Base-by-base conservation (phyloP, 2,797 vertebrate species). In the Ispidina picta region DNA sequence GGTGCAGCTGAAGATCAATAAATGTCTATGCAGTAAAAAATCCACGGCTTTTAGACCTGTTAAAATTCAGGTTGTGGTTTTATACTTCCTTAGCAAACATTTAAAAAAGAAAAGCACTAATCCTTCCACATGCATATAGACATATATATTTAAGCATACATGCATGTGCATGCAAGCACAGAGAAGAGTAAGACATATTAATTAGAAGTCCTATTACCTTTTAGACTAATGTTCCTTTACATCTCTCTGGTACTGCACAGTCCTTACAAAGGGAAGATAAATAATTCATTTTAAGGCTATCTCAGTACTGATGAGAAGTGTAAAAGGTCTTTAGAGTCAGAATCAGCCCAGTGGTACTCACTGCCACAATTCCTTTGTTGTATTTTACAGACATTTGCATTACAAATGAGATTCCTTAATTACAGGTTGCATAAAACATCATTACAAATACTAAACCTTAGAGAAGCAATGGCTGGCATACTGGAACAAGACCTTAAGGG, bases 391-490 rank as follows among this genome's bases (percentile, higher is more conserved):
- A 54, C 31, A 94, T 76, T 35, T 92, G 71, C 69, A 91, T 89
- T 95, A 93, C 83, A 96, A 91, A 94, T 75, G 29, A 85, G 68
- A 90, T 73, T 41, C 44, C 70, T 93, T 93, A 92, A 91, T 90
- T 92, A 93, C 83, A 88, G 60, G 70, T 76, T 94, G 83, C 64
- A 95, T 85, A 93, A 95, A 95, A 87, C 82, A 83, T 62, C 35
- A 69, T 62, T 94, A 83, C 76, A 94, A 92, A 91, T 82, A 95
- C 28, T 71, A 80, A 94, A 82, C 73, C 78, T 51, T 35, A 91
- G 43, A 63, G n/a, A 72, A 90, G 72, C 76, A 87, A 44, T 33
- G 69, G 46, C 63, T 93, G 84, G 52, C 63, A 81, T 43, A 77
- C 6, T 86, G 78, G 41, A 93, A 80, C 41, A 82, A 84, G 59